Percentiles rank a stretch among this genome's conserved stretches.
Conservation (phyloP, 2,888 invertebrate species). For the Pandemis heparana region DNA sequence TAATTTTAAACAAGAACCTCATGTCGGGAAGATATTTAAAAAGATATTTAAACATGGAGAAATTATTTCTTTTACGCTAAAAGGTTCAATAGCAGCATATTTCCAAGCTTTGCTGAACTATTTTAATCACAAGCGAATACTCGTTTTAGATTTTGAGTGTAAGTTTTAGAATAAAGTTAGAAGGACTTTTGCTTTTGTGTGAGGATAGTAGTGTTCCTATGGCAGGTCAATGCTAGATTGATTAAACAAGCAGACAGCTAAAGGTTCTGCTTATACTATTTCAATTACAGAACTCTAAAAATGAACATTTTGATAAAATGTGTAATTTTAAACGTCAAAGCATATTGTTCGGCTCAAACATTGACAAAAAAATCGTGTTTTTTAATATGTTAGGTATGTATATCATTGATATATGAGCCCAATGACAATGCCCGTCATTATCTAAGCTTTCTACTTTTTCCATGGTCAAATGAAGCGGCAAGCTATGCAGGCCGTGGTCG, state of each 20-base stretch:
- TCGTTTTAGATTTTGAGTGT: slow-evolving; percentile 14
- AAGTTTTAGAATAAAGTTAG: slow-evolving; percentile 12
- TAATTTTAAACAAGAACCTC: neutral
- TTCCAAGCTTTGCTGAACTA: neutral
- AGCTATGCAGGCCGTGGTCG: slow-evolving; percentile 31
- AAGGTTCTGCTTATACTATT: too few relatives aligned
- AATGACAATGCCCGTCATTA: slow-evolving; percentile 10
- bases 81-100: neutral
- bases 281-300: too few relatives aligned
- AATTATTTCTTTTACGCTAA: neutral
- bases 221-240: too few relatives aligned
- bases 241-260: too few relatives aligned
- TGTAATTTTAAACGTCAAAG: too few relatives aligned
- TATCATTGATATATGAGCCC: neutral
- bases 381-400: too few relatives aligned
- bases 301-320: too few relatives aligned
- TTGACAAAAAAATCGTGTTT: too few relatives aligned
- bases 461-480: slow-evolving; percentile 31
- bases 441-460: slow-evolving; percentile 24
- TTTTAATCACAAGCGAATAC: neutral
- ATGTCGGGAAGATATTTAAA: neutral
- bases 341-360: too few relatives aligned
- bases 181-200: slow-evolving; percentile 18
- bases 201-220: slow-evolving; percentile 2
- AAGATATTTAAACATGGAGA: neutral